A percentile compares a stretch with the other conserved stretches of the same genome.
Evolutionary conservation across 2,113 vertebrate genomes (phyloP).

Genomic region (Hippocampus guttulatus): DNA sequence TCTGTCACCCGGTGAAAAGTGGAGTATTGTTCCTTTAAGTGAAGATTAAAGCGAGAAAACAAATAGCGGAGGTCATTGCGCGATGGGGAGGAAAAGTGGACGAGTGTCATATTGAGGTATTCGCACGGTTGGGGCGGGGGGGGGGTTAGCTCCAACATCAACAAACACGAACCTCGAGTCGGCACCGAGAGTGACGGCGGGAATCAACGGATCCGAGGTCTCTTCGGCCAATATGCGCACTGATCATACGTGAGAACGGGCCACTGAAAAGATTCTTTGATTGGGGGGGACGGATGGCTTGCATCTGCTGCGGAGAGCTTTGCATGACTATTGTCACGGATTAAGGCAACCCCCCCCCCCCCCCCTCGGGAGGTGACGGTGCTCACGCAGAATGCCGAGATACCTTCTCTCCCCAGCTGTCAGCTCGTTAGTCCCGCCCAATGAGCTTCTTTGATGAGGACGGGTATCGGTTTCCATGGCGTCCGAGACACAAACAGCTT

Average conservation of each 20-base stretch:
- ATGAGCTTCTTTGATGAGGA: constrained; percentile 68
- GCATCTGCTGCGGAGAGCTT: constrained; percentile 69
- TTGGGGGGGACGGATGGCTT: constrained; percentile 52
- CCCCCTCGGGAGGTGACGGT: constrained; percentile 39
- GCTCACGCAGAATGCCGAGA: constrained; percentile 52
- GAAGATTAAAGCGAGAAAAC: constrained; percentile 70
- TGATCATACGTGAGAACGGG: constrained; percentile 17
- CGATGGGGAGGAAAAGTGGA: constrained; percentile 14
- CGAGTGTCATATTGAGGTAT: constrained; percentile 31
- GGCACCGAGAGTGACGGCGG: background rate
- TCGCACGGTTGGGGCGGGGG: constrained; percentile 1
- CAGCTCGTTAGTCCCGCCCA: constrained; percentile 66
- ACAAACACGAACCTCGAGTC: constrained; percentile 4
- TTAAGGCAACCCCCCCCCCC: constrained; percentile 56
- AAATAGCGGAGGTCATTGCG: constrained; percentile 54
- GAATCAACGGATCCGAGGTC: constrained; percentile 6
- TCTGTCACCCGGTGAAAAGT: constrained; percentile 52
- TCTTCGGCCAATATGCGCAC: constrained; percentile 6
- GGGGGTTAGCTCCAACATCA: constrained; percentile 8
- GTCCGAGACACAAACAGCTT: constrained; percentile 70
- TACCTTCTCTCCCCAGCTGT: constrained; percentile 68
- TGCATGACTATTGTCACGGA: constrained; percentile 66
- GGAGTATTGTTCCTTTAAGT: constrained; percentile 65
- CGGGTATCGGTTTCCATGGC: constrained; percentile 75
- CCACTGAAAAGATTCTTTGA: constrained; percentile 25